phyloP scores from a whole-genome alignment of 2,888 invertebrate genomes.

The Cephus runcator region DNA sequence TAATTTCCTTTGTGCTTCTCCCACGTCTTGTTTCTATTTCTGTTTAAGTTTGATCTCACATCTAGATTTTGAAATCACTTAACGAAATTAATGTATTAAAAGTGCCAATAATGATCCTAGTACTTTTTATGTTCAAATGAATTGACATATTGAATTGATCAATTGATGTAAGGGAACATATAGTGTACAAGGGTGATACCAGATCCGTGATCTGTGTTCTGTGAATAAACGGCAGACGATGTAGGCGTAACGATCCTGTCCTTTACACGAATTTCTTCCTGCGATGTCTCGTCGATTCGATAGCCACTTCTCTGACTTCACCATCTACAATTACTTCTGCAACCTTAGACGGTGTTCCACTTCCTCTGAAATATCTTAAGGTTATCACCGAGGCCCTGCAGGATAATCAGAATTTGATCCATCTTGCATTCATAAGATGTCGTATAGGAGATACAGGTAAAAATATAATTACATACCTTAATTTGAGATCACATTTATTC shows the following conservation, averaged over 20 bases:
- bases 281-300: constrained; percentile 39
- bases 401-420: constrained; percentile 31
- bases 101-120: too few relatives aligned
- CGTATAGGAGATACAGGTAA: constrained; percentile 39
- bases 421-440: constrained; percentile 36
- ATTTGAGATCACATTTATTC: not conserved
- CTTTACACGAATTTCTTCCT: constrained; percentile 43
- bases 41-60: not conserved
- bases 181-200: constrained; percentile 1
- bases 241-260: constrained; percentile 22
- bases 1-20: too few relatives aligned
- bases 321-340: constrained; percentile 29
- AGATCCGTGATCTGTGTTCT: not conserved
- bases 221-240: constrained; percentile 4
- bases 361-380: constrained; percentile 35
- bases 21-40: too few relatives aligned
- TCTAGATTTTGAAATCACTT: not conserved
- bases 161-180: not conserved
- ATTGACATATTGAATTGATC: not conserved
- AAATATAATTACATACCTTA: not conserved
- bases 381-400: constrained; percentile 35
- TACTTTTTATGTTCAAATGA: not conserved
- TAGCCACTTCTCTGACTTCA: constrained; percentile 33
- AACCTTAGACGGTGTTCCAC: constrained; percentile 42
- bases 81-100: too few relatives aligned